Base-by-base conservation (phyloP, 2,113 vertebrate genomes). In the Prochilodus magdalenae region DNA sequence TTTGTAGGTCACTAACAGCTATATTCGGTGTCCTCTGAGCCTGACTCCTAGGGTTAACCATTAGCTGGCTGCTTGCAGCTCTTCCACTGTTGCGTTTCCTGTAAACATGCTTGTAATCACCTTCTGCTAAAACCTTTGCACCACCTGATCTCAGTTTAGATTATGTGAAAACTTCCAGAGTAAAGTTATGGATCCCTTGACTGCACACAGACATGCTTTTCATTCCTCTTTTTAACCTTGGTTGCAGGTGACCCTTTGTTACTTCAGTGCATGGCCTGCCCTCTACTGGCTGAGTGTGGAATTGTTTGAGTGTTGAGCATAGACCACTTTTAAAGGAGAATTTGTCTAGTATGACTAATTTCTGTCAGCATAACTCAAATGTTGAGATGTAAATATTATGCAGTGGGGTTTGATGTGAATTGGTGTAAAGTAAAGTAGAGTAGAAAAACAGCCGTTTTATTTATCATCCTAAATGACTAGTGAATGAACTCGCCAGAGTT, bases 61-160 rank as follows among this genome's bases (percentile, higher is more conserved):
- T 81, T 77, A 67, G 40, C 65, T 36, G 65, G 55, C 16, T 29
- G 3, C 15, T 30, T 11, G 40, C 63, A 20, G 20, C 26, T 26
- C 59, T 47, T 59, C 73, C n/a, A 30, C 26, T 44, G 24, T 27
- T 44, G 16, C 75, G 47, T 51, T 80, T 80, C 75, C 77, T 80
- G 33, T 81, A 72, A 84, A 73, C 79, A 77, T 22, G 30, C 22
- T 26, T 75, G 14, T 75, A 62, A n/a, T 70, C 18, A 14, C 60
- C 24, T 69, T 5, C 63, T 36, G 65, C 18, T 3, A 40, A 44
- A 67, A 76, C 80, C 66, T 57, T 44, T 83, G 81, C 11, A 70
- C 33, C 65, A 82, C 53, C 66, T 33, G 14, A 71, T 33, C 36
- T 16, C 67, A 6, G 29, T 49, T 71, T 12, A 49, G 26, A 24